Base-by-base conservation (phyloP, 2,888 invertebrate genomes). In the Dasysyrphus tricinctus region DNA sequence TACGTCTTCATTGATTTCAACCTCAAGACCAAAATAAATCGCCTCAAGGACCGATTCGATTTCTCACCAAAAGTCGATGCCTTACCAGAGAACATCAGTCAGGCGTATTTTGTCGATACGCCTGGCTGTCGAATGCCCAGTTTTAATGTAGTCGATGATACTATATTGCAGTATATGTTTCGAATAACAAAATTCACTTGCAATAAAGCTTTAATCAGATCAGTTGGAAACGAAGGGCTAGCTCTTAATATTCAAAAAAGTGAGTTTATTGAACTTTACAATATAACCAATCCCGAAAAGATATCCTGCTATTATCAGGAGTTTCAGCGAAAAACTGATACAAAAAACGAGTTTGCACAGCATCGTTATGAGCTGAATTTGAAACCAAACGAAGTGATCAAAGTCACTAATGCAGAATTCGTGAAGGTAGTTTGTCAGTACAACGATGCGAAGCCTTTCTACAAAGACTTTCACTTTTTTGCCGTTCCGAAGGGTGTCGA, bases 381-480 rank as follows among this genome's bases (percentile, higher is more conserved):
- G 24, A 80, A 94, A 39, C 89, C 90, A 6, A 93, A 94, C 79
- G 59, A 65, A 44, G 72, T 82, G 54, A 67, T 75, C 2, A 86
- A 56, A 39, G 61, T 86, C 1, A 56, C 77, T 4, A 81, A 89
- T 32, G 67, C 89, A 24, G 97, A 97, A 91, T 97, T 96, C 90
- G 93, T 96, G 11, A 94, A 93, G 91, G 95, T 97, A 4, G 93
- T 93, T 29, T 97, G 97, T 91, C 92, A 90, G 16, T 92, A 93
- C 80, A 75, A 82, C 4, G 89, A 93, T 75, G 92, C 92, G 3
- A 90, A 90, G 37, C 92, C 92, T 67, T 92, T 96, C 63, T 96
- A 96, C 90, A 94, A 94, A 88, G 96, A 97, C 89, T 96, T 94
- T 89, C 95, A 95, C 90, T 91, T 92, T 77, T 91, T 92, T 88